Conservation (phyloP, 2,113 vertebrate species). For the Grammomys dolichurus region DNA sequence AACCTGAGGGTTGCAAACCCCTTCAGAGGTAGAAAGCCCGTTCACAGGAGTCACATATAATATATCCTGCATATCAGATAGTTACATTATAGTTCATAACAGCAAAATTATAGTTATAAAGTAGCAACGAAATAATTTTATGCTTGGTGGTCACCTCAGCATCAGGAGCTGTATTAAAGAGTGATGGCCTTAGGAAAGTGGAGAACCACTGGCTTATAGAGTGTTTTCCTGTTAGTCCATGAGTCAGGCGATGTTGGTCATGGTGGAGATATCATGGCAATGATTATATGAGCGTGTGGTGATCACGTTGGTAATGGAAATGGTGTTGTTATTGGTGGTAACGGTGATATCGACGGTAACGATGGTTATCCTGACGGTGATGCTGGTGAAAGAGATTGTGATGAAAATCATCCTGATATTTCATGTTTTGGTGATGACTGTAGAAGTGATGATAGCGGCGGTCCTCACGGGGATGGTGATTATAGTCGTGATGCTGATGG, state of each 20-base stretch:
- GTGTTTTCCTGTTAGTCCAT: neutral
- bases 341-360: neutral
- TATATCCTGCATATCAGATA: neutral
- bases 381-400: rapidly evolving
- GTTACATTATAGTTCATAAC: neutral
- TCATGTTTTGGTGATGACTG: rapidly evolving
- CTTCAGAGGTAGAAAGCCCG: no score
- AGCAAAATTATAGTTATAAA: neutral
- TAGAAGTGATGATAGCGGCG: rapidly evolving
- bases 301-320: rapidly evolving
- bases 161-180: neutral
- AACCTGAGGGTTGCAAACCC: neutral
- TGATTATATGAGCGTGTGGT: rapidly evolving
- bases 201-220: neutral
- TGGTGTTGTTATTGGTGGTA: rapidly evolving
- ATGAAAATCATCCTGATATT: rapidly evolving
- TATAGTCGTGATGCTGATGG: rapidly evolving
- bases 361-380: neutral
- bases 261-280: rapidly evolving
- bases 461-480: rapidly evolving
- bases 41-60: neutral
- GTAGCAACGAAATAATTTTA: neutral
- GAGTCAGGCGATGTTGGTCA: neutral
- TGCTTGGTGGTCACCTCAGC: neutral
- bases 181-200: neutral